These are phyloP conservation scores for Karalla daura DNA, from an alignment of 2,797 vertebrate species.

Conservation along the genomic window DNA sequence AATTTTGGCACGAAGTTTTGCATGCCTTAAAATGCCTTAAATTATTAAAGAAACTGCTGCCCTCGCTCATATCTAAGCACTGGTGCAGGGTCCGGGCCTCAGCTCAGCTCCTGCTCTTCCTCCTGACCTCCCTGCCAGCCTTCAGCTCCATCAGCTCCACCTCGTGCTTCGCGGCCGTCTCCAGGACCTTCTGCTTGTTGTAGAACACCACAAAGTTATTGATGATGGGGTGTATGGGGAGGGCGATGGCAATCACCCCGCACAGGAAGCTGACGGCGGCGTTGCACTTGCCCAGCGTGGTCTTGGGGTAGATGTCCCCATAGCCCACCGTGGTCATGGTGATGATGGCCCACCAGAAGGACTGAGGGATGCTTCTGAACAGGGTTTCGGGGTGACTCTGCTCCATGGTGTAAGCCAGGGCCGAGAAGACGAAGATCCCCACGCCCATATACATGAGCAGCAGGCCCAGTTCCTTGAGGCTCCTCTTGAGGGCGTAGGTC, in stretches of 20 bases:
- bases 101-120: slow-evolving; percentile 55
- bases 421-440: slow-evolving; percentile 98
- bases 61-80: no score
- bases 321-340: slow-evolving; percentile 99
- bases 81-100: background rate
- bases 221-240: slow-evolving; percentile 98
- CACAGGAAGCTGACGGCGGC: slow-evolving; percentile 97
- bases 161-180: slow-evolving; percentile 95
- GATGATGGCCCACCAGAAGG: slow-evolving; percentile 99
- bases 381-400: slow-evolving; percentile 96
- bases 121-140: slow-evolving; percentile 71
- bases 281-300: slow-evolving; percentile 94
- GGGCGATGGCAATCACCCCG: slow-evolving; percentile 95
- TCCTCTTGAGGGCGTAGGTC: slow-evolving; percentile 94
- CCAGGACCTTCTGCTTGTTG: slow-evolving; percentile 95
- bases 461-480: slow-evolving; percentile 95
- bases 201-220: slow-evolving; percentile 98
- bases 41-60: no score
- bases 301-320: slow-evolving; percentile 98
- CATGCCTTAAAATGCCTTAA: no score
- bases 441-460: slow-evolving; percentile 98
- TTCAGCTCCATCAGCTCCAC: slow-evolving; percentile 95
- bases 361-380: slow-evolving; percentile 97
- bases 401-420: slow-evolving; percentile 96
- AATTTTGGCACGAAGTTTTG: no score